phyloP scores from a whole-genome alignment of 2,888 invertebrate genomes.

The Pseudanteris insignis region DNA sequence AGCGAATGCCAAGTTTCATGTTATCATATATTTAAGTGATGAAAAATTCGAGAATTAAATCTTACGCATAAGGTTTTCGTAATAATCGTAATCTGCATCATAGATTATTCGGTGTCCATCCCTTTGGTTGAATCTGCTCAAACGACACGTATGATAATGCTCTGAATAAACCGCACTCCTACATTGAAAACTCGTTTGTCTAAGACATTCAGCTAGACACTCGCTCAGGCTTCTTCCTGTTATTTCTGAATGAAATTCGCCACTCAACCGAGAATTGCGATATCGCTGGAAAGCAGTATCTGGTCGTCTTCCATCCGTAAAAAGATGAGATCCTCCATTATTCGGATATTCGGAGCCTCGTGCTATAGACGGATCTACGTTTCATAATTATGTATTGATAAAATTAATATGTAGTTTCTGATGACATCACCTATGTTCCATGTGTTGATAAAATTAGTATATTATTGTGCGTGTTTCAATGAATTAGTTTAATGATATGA shows the following conservation, averaged over 20 bases:
- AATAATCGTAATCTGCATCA: conserved; percentile 92
- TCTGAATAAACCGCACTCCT: conserved; percentile 90
- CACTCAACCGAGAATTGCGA: conserved; percentile 85
- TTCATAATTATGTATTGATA: conserved; percentile 50
- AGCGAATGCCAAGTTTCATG: too few relatives aligned
- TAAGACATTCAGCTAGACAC: conserved; percentile 87
- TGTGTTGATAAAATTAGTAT: conserved; percentile 15
- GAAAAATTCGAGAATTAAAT: background rate
- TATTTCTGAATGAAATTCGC: conserved; percentile 90
- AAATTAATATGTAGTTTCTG: conserved; percentile 9
- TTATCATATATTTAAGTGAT: too few relatives aligned
- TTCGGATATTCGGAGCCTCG: conserved; percentile 89
- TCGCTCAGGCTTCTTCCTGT: conserved; percentile 88
- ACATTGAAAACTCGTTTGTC: conserved; percentile 90
- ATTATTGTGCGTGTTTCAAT: conserved; percentile 8
- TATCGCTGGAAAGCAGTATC: conserved; percentile 91
- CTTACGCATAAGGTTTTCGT: conserved; percentile 93
- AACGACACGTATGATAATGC: conserved; percentile 82
- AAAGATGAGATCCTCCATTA: conserved; percentile 86
- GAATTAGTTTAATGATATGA: background rate
- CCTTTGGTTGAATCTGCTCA: conserved; percentile 86
- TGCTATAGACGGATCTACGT: conserved; percentile 70
- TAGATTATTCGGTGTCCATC: conserved; percentile 89
- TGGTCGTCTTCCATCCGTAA: conserved; percentile 81
- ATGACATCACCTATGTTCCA: background rate